These are phyloP conservation scores for Huso huso DNA, from an alignment of 2,797 vertebrate genomes.

Conservation along the genomic window DNA sequence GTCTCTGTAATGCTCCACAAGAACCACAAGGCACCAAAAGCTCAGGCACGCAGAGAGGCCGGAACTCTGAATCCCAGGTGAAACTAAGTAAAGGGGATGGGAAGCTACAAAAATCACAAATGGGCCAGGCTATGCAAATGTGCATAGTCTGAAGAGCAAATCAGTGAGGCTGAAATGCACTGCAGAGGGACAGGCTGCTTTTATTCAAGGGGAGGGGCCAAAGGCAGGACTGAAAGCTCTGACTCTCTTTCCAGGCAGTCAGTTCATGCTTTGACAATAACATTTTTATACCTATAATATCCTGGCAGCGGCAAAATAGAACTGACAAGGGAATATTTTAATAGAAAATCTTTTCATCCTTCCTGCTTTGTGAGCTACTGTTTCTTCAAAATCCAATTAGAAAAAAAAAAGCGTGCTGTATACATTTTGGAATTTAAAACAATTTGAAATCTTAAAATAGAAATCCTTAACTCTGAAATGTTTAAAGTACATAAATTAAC, in stretches of 20 bases:
- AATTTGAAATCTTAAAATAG: slow-evolving; percentile 26
- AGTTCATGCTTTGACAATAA: slow-evolving; percentile 10
- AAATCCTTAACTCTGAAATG: slow-evolving; percentile 23
- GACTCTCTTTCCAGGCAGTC: slow-evolving; percentile 21
- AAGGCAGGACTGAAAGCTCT: slow-evolving; percentile 22
- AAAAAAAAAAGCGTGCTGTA: slow-evolving; percentile 9
- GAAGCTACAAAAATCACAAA: slow-evolving; percentile 51
- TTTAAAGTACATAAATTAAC: slow-evolving; percentile 23
- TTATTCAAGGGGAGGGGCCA: slow-evolving; percentile 58
- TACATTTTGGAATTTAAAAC: slow-evolving; percentile 6
- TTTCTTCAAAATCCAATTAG: slow-evolving; percentile 18
- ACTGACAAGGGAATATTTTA: slow-evolving; percentile 23
- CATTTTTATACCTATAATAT: slow-evolving; percentile 12
- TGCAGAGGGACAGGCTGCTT: slow-evolving; percentile 80
- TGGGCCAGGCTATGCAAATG: slow-evolving; percentile 82
- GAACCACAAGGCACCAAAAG: slow-evolving; percentile 14
- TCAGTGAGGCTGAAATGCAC: slow-evolving; percentile 67
- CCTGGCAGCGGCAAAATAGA: slow-evolving; percentile 19
- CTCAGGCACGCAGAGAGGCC: slow-evolving; percentile 28
- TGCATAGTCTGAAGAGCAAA: slow-evolving; percentile 63
- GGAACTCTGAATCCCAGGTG: slow-evolving; percentile 56
- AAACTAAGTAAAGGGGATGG: slow-evolving; percentile 69
- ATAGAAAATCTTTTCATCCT: slow-evolving; percentile 17
- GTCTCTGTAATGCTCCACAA: slow-evolving; percentile 44
- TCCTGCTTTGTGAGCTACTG: slow-evolving; percentile 10